Base-by-base conservation (phyloP, 2,797 vertebrate species). In the Mormyrops boulengeri region DNA sequence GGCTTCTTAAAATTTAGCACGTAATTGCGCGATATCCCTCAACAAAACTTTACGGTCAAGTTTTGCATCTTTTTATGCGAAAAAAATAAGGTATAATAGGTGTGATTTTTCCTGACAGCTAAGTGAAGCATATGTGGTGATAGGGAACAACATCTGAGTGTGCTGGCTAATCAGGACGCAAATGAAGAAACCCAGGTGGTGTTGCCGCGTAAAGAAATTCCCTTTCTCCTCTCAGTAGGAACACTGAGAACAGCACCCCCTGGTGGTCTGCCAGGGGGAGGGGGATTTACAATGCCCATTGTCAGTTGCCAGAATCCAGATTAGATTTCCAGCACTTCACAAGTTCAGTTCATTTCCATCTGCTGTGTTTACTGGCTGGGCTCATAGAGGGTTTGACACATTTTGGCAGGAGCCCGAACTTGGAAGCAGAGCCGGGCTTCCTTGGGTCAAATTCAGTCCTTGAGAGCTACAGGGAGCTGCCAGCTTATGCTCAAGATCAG, bases 291-390 rank as follows among this genome's bases (percentile, higher is more conserved):
- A 90, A 82, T 82, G 26, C 91, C 92, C 85, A 90, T 89, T 47
- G 82, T 90, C 92, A 91, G 85, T 87, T 90, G 77, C 77, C 77
- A 82, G 77, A 82, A 44, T 9, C 89, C 91, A 52, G 94, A 93
- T 94, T 93, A 92, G 41, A 88, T 91, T 90, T 87, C 62, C 62
- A 87, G 89, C 69, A 88, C 89, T 89, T 89, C 62, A 77, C 11
- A 57, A 90, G 30, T 93, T 91, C 90, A 53, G 53, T 92, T 94
- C 91, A 91, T 95, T 95, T 93, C 90, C 62, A 89, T 91, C 90
- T 91, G 92, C 94, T 95, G 94, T 94, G 90, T 92, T 90, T 88
- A 92, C 91, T 92, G 92, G 90, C 57, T 91, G 90, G 90, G 38
- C 57, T 22, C 57, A 49, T 66, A 26, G 87, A 69, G 41, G 60